Conservation (phyloP, 2,797 vertebrate species). For the Karalla daura region DNA sequence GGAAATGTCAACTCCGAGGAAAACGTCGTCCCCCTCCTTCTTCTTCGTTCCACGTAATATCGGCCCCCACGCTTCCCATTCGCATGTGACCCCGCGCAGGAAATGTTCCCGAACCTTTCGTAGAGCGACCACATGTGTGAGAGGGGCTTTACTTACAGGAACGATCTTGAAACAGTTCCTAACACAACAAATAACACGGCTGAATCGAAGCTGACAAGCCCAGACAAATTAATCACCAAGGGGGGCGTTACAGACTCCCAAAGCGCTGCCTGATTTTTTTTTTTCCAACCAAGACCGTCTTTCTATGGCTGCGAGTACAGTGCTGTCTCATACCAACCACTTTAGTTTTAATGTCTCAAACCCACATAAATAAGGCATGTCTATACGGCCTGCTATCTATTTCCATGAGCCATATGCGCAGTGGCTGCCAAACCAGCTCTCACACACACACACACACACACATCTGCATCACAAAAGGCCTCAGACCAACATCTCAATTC, state of each 20-base stretch:
- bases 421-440: slow-evolving; percentile 32
- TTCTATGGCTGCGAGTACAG: not conserved
- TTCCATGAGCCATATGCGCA: not conserved
- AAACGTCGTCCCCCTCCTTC: too few relatives aligned
- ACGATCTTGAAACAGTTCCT: not conserved
- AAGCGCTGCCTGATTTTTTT: slow-evolving; percentile 5
- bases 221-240: slow-evolving; percentile 16
- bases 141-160: not conserved
- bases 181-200: slow-evolving; percentile 1
- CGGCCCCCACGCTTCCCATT: too few relatives aligned
- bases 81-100: too few relatives aligned
- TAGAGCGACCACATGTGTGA: too few relatives aligned
- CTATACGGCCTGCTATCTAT: too few relatives aligned
- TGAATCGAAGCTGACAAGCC: slow-evolving; percentile 32
- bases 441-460: slow-evolving; percentile 37
- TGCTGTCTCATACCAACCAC: too few relatives aligned
- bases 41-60: too few relatives aligned
- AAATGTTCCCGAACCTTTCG: too few relatives aligned
- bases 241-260: not conserved
- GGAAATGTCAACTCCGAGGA: too few relatives aligned
- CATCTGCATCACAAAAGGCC: slow-evolving; percentile 38
- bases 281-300: not conserved
- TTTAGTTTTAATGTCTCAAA: too few relatives aligned
- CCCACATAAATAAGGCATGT: too few relatives aligned
- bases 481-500: slow-evolving; percentile 59